These are phyloP conservation scores for Oxygymnocypris stewartii DNA, from an alignment of 2,113 vertebrate species.

Conservation along the genomic window DNA sequence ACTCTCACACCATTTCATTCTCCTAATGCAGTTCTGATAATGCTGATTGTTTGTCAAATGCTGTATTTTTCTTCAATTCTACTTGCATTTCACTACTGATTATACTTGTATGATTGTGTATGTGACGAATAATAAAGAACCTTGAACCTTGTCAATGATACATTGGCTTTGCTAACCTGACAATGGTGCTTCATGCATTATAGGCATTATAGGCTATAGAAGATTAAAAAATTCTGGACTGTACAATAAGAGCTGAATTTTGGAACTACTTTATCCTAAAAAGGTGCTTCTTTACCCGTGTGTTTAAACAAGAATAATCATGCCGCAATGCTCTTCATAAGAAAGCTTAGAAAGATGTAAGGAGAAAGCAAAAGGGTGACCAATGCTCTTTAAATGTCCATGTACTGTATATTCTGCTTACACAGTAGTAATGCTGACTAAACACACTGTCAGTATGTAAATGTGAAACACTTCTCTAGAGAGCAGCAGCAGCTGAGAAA, in stretches of 20 bases:
- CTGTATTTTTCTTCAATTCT: too few relatives aligned
- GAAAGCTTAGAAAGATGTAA: constrained; percentile 2
- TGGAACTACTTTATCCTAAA: neutral
- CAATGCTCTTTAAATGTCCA: constrained; percentile 3
- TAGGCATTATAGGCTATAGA: neutral
- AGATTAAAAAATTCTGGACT: neutral
- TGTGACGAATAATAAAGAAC: too few relatives aligned
- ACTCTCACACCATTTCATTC: neutral
- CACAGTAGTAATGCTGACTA: constrained; percentile 6
- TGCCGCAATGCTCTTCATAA: too few relatives aligned
- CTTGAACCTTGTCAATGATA: too few relatives aligned
- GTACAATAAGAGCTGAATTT: neutral
- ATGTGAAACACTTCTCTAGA: constrained; percentile 4
- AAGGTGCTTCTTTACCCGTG: neutral
- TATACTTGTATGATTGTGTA: too few relatives aligned
- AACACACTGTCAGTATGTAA: constrained; percentile 17
- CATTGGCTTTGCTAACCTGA: neutral
- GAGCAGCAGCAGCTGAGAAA: constrained; percentile 13
- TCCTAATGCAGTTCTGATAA: neutral
- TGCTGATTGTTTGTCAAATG: constrained; percentile 32
- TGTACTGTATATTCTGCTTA: constrained; percentile 13
- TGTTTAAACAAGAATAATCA: too few relatives aligned
- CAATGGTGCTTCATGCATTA: neutral
- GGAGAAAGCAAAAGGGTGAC: neutral
- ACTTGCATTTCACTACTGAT: too few relatives aligned